phyloP scores from a whole-genome alignment of 2,797 vertebrate genomes.

The Muscicapa comitata region DNA sequence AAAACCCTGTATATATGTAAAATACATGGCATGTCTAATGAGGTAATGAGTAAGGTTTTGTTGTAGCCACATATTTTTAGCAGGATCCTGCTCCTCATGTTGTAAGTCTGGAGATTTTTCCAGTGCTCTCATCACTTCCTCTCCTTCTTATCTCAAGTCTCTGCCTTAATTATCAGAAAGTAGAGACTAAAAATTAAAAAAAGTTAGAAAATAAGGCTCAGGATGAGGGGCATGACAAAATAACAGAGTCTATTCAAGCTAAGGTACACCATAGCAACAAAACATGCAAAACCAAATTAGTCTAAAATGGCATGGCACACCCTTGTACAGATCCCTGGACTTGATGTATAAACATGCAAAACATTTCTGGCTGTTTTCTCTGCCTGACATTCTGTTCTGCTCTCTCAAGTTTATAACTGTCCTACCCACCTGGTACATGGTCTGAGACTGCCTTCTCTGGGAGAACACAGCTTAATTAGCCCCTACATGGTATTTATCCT shows the following conservation, averaged over 20 bases:
- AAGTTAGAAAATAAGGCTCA: neutral
- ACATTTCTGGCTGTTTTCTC: neutral
- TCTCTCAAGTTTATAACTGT: neutral
- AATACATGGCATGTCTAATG: neutral
- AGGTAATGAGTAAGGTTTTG: neutral
- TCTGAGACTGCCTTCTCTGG: neutral
- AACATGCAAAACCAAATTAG: neutral
- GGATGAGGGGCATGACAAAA: neutral
- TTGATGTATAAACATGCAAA: neutral
- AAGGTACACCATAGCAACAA: neutral
- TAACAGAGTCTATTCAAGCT: neutral
- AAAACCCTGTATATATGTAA: neutral
- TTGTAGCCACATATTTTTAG: neutral
- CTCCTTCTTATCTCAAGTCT: neutral
- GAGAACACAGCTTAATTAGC: slow-evolving; percentile 11
- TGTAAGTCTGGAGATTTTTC: accelerated
- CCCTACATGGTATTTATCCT: neutral
- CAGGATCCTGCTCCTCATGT: neutral
- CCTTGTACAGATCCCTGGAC: neutral
- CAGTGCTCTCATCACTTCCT: neutral
- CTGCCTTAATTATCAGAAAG: neutral
- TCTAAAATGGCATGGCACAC: neutral
- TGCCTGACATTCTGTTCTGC: neutral
- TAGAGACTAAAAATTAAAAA: neutral
- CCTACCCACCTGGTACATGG: neutral